Conservation (phyloP, 2,797 vertebrate genomes). For the Vespertilio murinus region DNA sequence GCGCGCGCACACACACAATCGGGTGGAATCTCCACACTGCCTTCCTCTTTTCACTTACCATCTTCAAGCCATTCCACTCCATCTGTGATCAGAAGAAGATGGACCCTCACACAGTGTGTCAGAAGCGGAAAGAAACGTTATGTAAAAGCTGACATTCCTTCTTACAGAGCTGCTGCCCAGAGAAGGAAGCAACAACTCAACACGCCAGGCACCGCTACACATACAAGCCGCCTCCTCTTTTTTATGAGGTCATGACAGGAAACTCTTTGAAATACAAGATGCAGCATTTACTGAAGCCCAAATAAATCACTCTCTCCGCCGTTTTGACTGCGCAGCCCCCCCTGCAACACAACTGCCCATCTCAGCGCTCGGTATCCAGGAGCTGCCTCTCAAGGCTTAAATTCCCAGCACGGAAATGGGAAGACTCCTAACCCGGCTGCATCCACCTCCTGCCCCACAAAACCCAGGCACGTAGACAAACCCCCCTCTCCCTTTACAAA, state of each 20-base stretch:
- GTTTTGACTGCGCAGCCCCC: slow-evolving; percentile 86
- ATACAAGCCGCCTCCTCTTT: slow-evolving; percentile 91
- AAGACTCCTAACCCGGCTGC: slow-evolving; percentile 75
- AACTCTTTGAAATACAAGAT: slow-evolving; percentile 91
- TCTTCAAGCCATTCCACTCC: slow-evolving; percentile 99
- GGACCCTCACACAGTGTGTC: slow-evolving; percentile 93
- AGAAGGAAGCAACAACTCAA: slow-evolving; percentile 95
- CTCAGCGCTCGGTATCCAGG: slow-evolving; percentile 72
- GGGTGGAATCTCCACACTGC: slow-evolving; percentile 68
- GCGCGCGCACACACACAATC: slow-evolving; percentile 53
- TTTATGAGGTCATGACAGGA: slow-evolving; percentile 94
- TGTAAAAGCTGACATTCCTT: slow-evolving; percentile 97
- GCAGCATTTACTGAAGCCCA: slow-evolving; percentile 91
- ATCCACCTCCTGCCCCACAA: slow-evolving; percentile 72
- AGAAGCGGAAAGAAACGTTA: slow-evolving; percentile 91
- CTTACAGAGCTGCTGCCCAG: slow-evolving; percentile 97
- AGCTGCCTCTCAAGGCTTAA: slow-evolving; percentile 77
- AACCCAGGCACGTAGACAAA: slow-evolving; percentile 81
- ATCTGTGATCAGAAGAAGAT: slow-evolving; percentile 96
- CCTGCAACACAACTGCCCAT: slow-evolving; percentile 85
- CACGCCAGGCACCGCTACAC: slow-evolving; percentile 90
- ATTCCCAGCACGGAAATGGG: slow-evolving; percentile 82
- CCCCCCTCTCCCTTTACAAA: slow-evolving; percentile 62
- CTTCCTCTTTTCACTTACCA: slow-evolving; percentile 91
- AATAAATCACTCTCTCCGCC: slow-evolving; percentile 89